phyloP scores from a whole-genome alignment of 1,140 invertebrate genomes.

The Colletes gigas region DNA sequence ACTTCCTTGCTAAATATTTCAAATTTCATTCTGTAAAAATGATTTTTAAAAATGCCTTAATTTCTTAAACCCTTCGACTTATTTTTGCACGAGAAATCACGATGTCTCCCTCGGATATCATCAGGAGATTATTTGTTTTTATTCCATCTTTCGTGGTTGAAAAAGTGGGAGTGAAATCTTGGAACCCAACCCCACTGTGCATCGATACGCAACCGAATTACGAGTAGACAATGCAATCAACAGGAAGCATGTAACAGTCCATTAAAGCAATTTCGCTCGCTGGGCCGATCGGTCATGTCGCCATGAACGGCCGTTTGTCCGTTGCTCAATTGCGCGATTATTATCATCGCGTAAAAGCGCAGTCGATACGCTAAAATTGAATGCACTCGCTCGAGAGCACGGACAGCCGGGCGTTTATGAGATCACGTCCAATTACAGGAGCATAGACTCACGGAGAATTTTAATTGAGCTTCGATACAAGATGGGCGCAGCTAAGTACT shows the following conservation, averaged over 20 bases:
- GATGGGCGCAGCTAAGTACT: slow-evolving; percentile 79
- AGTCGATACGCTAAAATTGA: slow-evolving; percentile 44
- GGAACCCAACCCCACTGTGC: not conserved
- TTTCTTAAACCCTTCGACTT: too few species aligned
- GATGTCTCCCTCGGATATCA: too few species aligned
- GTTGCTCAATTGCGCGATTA: slow-evolving; percentile 57
- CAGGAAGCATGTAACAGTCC: slow-evolving; percentile 63
- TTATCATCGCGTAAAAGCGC: slow-evolving; percentile 40
- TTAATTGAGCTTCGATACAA: not conserved
- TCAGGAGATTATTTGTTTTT: too few species aligned
- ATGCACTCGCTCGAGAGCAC: not conserved
- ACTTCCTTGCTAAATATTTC: too few species aligned
- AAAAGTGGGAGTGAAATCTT: too few species aligned
- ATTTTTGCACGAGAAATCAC: too few species aligned
- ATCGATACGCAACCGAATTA: slow-evolving; percentile 25
- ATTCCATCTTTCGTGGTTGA: too few species aligned
- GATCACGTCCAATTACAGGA: slow-evolving; percentile 34
- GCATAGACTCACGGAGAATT: not conserved
- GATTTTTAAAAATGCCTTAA: too few species aligned
- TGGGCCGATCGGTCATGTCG: slow-evolving; percentile 43
- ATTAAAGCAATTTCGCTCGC: slow-evolving; percentile 63
- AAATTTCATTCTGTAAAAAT: too few species aligned
- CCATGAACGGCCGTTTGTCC: slow-evolving; percentile 49
- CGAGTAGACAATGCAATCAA: slow-evolving; percentile 57
- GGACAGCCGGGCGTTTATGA: slow-evolving; percentile 13